phyloP scores from a whole-genome alignment of 2,113 vertebrate genomes.

The Nerophis ophidion region DNA sequence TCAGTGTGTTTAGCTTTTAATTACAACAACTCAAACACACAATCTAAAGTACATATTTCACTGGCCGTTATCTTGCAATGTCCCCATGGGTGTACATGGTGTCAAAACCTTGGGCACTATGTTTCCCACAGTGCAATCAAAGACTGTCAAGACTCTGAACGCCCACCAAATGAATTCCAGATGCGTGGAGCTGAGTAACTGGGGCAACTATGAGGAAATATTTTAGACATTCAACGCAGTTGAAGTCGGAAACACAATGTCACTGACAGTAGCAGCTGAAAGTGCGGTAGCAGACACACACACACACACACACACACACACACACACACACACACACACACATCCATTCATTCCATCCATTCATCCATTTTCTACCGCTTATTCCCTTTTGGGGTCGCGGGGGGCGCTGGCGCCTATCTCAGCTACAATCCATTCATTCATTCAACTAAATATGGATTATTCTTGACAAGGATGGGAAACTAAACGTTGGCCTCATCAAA shows the following conservation, averaged over 20 bases:
- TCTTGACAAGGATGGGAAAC: too few species aligned
- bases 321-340: neutral
- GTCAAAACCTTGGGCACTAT: neutral
- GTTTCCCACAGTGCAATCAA: conserved; percentile 16
- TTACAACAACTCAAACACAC: neutral
- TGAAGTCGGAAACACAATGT: conserved; percentile 18
- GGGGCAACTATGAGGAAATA: conserved; percentile 31
- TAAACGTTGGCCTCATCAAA: too few species aligned
- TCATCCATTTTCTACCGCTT: too few species aligned
- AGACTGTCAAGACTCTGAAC: conserved; percentile 36
- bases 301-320: neutral
- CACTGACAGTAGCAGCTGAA: conserved; percentile 27
- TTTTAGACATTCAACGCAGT: conserved; percentile 30
- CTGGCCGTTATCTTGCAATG: conserved; percentile 24
- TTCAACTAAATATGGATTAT: neutral
- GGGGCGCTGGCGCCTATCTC: too few species aligned
- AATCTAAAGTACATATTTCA: conserved; percentile 19
- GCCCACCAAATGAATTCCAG: conserved; percentile 58
- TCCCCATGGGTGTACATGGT: conserved; percentile 37
- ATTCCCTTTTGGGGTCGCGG: too few species aligned
- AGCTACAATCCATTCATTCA: too few species aligned
- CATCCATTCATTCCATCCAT: too few species aligned
- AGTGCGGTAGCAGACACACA: neutral
- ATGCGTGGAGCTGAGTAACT: conserved; percentile 45
- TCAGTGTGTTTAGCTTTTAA: neutral